Percentiles rank a stretch among this genome's conserved stretches.
These are phyloP conservation scores for Nothocercus julius DNA, from an alignment of 2,113 vertebrate genomes.

Conservation along the genomic window DNA sequence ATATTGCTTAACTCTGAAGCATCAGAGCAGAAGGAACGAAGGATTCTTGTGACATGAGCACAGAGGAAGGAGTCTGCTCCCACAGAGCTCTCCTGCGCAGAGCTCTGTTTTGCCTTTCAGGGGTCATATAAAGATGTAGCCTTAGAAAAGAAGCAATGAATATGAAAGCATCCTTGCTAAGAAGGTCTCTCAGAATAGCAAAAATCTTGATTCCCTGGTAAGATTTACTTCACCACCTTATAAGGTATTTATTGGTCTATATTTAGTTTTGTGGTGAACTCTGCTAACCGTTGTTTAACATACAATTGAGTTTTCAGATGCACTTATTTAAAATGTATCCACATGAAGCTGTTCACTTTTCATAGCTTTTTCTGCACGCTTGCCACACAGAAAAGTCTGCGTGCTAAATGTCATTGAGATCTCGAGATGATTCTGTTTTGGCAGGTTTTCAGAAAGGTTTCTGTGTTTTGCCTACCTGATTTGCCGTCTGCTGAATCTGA, in stretches of 20 bases:
- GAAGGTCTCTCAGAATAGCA: slow-evolving; percentile 23
- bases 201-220: slow-evolving; percentile 18
- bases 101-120: neutral
- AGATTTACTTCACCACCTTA: slow-evolving; percentile 38
- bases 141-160: slow-evolving; percentile 7
- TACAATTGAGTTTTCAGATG: slow-evolving; percentile 20
- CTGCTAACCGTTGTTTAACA: neutral
- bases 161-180: slow-evolving; percentile 33
- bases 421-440: slow-evolving; percentile 64
- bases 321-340: neutral
- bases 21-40: neutral
- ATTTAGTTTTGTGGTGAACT: neutral
- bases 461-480: slow-evolving; percentile 75
- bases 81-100: neutral
- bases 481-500: slow-evolving; percentile 64
- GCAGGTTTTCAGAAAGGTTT: slow-evolving; percentile 63
- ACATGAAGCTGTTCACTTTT: slow-evolving; percentile 14
- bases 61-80: neutral
- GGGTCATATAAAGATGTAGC: neutral
- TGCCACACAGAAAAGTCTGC: slow-evolving; percentile 38
- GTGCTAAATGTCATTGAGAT: slow-evolving; percentile 67
- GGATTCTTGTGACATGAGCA: neutral
- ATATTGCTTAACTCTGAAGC: neutral
- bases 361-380: slow-evolving; percentile 43
- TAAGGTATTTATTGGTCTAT: slow-evolving; percentile 29